These are phyloP conservation scores for Leucophenga varia DNA, from an alignment of 1,140 invertebrate genomes.

Conservation along the genomic window DNA sequence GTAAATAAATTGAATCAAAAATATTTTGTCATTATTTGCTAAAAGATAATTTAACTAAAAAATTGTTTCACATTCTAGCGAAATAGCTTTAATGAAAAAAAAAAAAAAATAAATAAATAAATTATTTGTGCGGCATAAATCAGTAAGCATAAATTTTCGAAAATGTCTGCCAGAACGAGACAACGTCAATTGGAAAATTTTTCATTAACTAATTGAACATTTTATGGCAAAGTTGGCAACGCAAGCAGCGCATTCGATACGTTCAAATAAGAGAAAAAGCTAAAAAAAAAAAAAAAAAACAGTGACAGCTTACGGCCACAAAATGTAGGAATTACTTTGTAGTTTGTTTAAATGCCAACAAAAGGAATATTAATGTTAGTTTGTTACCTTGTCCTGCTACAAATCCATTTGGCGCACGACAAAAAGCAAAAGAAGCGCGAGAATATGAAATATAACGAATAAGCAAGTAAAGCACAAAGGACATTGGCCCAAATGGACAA, in stretches of 20 bases:
- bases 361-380: slow-evolving; percentile 37
- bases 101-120: too few relatives aligned
- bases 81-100: too few relatives aligned
- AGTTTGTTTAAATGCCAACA: slow-evolving; percentile 9
- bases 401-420: neutral
- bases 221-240: slow-evolving; percentile 36
- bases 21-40: too few relatives aligned
- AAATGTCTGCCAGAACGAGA: too few relatives aligned
- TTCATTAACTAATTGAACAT: slow-evolving; percentile 55
- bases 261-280: slow-evolving; percentile 24
- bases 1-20: too few relatives aligned
- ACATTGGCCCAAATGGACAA: slow-evolving; percentile 47
- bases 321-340: too few relatives aligned
- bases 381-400: neutral
- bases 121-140: too few relatives aligned
- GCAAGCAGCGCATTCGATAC: too few relatives aligned
- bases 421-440: slow-evolving; percentile 23
- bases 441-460: too few relatives aligned
- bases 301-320: neutral
- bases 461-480: slow-evolving; percentile 32
- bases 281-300: slow-evolving; percentile 17
- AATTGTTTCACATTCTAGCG: too few relatives aligned
- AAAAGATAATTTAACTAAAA: too few relatives aligned
- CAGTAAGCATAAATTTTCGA: too few relatives aligned
- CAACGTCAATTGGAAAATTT: slow-evolving; percentile 46